Base-by-base conservation (phyloP, 2,888 invertebrate species). In the Crepidodera aurea region DNA sequence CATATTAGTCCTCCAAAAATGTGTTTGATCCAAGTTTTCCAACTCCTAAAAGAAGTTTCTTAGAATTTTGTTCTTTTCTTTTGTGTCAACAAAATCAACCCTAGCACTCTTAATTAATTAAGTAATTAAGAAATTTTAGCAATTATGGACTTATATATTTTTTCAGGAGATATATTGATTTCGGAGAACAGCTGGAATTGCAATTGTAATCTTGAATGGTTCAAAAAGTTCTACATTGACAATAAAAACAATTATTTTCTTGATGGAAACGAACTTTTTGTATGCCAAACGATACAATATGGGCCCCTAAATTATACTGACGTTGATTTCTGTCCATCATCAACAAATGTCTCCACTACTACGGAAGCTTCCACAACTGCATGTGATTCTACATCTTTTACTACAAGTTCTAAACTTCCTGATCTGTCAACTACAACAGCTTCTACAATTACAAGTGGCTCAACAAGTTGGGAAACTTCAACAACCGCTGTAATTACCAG, bases 161-260 rank as follows among this genome's bases (percentile, higher is more conserved):
- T 37, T 59, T 59, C 13, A 50, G 65, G 62, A 4, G 1, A 37
- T 6, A 62, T 64, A 13, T 22, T 48, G 7, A 61, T 66, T 12
- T 12, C 27, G 1, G 27, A 25, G 10, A 66, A 66, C 25, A 53
- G 34, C n/a, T 66, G 66, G 66, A 53, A 37, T 7, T 66, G 66
- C 39, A 22, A 66, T 12, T 66, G 66, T 19, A 22, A 51, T 19
- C 51, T 66, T 6, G 15, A 39, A 10, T 66, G 66, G 66, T 32
- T 66, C 10, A 62, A 62, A 48, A 4, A 56, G 3, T 66, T 62
- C 22, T 66, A 64, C 39, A 34, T 40, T 7, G 12, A 53, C 27
- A 55, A 64, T 12, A 16, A 22, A 3, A 15, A 25, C 0, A 42
- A 6, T 8, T 60, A 60, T 44, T 66, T 66, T 32, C 13, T 10